Conservation (phyloP, 2,113 vertebrate species). For the Tretioscincus oriximinensis region DNA sequence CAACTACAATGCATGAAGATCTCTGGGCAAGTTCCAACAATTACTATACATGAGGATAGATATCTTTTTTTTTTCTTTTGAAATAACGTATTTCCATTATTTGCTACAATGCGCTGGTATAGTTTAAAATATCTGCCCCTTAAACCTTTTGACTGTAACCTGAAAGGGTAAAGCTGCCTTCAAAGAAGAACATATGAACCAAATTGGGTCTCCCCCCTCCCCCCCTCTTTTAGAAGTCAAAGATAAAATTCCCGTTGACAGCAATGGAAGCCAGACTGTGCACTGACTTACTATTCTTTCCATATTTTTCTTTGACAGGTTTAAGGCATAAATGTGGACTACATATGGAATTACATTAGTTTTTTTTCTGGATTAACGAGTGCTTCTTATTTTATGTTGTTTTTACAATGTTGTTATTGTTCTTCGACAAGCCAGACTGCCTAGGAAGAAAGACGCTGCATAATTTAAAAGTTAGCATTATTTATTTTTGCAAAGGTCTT, state of each 20-base stretch:
- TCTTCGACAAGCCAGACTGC: slow-evolving; percentile 13
- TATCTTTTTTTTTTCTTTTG: neutral
- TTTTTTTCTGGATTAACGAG: neutral
- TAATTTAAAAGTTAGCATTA: slow-evolving; percentile 39
- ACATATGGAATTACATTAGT: slow-evolving; percentile 61
- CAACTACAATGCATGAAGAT: too few species aligned
- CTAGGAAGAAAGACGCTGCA: slow-evolving; percentile 34
- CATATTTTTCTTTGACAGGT: slow-evolving; percentile 64
- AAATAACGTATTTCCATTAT: neutral
- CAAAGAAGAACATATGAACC: neutral
- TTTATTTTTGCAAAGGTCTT: slow-evolving; percentile 59
- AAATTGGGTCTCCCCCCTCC: neutral
- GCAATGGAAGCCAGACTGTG: slow-evolving; percentile 9
- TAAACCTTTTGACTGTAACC: neutral
- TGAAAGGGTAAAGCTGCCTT: slow-evolving; percentile 14
- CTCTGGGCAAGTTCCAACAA: too few species aligned
- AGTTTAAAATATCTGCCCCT: neutral
- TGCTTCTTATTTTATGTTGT: slow-evolving; percentile 34
- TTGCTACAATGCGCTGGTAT: neutral
- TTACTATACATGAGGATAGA: too few species aligned
- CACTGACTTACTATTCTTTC: slow-evolving; percentile 50
- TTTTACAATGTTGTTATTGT: slow-evolving; percentile 37
- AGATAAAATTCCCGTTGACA: slow-evolving; percentile 23
- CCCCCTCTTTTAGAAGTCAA: neutral
- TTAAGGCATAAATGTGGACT: slow-evolving; percentile 64